These are phyloP conservation scores for Zosterops hypoxanthus DNA, from an alignment of 2,113 vertebrate species.

Conservation along the genomic window DNA sequence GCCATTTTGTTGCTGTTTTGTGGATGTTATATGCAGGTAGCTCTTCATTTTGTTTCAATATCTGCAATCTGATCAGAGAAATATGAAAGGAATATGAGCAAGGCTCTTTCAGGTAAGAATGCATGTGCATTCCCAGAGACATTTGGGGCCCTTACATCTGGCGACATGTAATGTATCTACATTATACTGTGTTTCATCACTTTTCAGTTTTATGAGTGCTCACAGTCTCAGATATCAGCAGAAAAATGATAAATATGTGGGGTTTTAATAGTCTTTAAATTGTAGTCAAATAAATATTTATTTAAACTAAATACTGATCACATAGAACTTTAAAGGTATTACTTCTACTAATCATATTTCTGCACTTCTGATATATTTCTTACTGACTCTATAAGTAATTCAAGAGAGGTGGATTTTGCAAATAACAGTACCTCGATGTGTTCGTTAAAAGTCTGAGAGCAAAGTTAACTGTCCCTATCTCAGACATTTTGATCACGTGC, in stretches of 20 bases:
- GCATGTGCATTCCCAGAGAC: not conserved
- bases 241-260: not conserved
- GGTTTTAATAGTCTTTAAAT: not conserved
- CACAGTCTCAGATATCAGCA: not conserved
- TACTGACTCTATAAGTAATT: not conserved
- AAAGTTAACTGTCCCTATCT: not conserved
- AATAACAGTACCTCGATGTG: not conserved
- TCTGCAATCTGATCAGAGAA: not conserved
- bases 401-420: not conserved
- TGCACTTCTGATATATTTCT: not conserved
- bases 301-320: not conserved
- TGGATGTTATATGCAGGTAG: not conserved
- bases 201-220: not conserved
- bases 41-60: not conserved
- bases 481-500: not conserved
- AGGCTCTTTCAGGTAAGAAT: not conserved
- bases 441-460: not conserved
- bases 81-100: not conserved
- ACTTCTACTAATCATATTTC: not conserved
- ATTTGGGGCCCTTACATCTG: not conserved
- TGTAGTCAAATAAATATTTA: not conserved
- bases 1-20: not conserved
- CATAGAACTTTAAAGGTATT: not conserved
- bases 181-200: not conserved
- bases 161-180: not conserved